A percentile compares a stretch with the other conserved stretches of the same genome.
Conservation (phyloP, 2,113 vertebrate species). For the Marmota monax region DNA sequence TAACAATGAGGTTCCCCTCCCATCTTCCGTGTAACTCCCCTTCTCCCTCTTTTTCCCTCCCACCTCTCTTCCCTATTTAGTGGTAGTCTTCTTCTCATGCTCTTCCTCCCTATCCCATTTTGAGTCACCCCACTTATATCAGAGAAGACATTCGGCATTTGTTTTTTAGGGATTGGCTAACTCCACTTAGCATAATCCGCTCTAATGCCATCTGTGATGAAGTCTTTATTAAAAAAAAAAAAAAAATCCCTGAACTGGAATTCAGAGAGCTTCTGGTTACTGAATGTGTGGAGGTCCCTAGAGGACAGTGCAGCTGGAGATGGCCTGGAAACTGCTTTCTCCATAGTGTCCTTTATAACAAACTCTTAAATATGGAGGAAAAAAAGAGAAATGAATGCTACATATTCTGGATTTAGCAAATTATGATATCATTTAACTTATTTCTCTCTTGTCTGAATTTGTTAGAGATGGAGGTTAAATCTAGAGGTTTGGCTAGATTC, state of each 20-base stretch:
- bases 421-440: background rate
- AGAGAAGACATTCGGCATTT: no score
- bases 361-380: background rate
- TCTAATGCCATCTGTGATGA: background rate
- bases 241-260: background rate
- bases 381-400: background rate
- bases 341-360: background rate
- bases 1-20: no score
- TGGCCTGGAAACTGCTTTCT: background rate
- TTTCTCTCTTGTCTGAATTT: background rate
- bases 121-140: no score
- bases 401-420: background rate
- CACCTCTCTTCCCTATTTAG: no score
- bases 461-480: background rate
- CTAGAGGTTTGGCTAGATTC: background rate
- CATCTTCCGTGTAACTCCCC: no score
- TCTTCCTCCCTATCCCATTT: no score
- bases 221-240: background rate
- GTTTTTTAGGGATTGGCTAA: no score
- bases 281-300: background rate
- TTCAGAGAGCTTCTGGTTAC: background rate
- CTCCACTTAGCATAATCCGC: no score
- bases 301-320: background rate
- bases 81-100: no score
- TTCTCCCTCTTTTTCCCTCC: no score